A percentile compares a stretch with the other conserved stretches of the same genome.
Conservation (phyloP, 2,113 vertebrate genomes). For the Anoplopoma fimbria region DNA sequence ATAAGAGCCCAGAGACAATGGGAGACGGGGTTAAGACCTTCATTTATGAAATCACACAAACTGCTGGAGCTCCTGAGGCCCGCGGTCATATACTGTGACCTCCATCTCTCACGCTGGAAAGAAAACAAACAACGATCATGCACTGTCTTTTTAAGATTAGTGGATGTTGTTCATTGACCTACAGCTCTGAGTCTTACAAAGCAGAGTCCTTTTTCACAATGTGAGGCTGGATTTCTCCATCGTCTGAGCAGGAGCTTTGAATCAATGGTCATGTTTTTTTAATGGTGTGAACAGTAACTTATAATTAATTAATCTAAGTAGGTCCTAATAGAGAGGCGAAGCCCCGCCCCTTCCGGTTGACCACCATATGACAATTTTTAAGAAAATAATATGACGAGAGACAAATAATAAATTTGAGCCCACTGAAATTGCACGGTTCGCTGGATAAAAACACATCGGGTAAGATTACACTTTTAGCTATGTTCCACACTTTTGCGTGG, state of each 20-base stretch:
- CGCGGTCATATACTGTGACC: slow-evolving; percentile 3
- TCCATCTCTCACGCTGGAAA: slow-evolving; percentile 2
- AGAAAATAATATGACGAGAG: no score
- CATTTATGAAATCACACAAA: slow-evolving; percentile 36
- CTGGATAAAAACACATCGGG: no score
- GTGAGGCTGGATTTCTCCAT: background rate
- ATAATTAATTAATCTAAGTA: no score
- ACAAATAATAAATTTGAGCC: no score
- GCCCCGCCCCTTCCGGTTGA: background rate
- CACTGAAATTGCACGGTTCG: no score
- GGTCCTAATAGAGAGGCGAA: background rate
- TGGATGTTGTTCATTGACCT: background rate
- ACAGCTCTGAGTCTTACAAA: background rate
- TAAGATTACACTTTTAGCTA: no score
- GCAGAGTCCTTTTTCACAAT: background rate
- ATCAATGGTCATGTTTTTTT: background rate
- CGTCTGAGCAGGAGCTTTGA: background rate
- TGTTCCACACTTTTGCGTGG: no score
- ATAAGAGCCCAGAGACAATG: slow-evolving; percentile 15
- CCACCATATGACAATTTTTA: background rate
- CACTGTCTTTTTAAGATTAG: background rate
- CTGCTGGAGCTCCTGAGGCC: slow-evolving; percentile 10
- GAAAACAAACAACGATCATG: no score
- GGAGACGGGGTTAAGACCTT: slow-evolving; percentile 42
- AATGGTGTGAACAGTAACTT: background rate